phyloP scores from a whole-genome alignment of 1,140 invertebrate species.

The Phymastichus coffea region DNA sequence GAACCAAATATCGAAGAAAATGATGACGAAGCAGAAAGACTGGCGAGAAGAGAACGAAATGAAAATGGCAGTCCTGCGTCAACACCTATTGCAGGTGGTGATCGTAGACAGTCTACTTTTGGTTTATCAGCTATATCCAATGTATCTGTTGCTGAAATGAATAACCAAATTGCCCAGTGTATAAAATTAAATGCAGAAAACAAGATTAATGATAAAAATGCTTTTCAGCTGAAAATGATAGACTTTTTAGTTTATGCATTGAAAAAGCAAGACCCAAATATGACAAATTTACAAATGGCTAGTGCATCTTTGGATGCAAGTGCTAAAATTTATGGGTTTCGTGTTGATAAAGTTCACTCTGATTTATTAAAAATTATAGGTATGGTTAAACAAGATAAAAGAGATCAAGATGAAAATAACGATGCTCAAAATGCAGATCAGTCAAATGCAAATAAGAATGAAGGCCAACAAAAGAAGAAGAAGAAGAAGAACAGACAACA shows the following conservation, averaged over 20 bases:
- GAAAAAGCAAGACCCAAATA: conserved; percentile 64
- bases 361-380: conserved; percentile 78
- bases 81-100: neutral
- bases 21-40: conserved; percentile 49
- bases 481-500: conserved; percentile 40
- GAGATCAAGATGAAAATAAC: conserved; percentile 50
- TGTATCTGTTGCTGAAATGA: conserved; percentile 46
- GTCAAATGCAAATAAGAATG: conserved; percentile 31
- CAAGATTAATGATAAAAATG: conserved; percentile 84
- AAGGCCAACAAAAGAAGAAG: conserved; percentile 39
- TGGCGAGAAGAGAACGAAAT: conserved; percentile 34
- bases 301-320: conserved; percentile 80
- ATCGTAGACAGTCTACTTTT: conserved; percentile 38
- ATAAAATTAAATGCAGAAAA: conserved; percentile 66
- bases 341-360: conserved; percentile 77
- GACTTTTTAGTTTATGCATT: conserved; percentile 77
- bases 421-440: conserved; percentile 35
- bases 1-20: conserved; percentile 36
- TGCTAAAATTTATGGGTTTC: conserved; percentile 77
- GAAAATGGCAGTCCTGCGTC: neutral
- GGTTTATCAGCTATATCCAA: conserved; percentile 36
- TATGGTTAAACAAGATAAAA: conserved; percentile 57
- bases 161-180: conserved; percentile 61
- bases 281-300: conserved; percentile 74
- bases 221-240: conserved; percentile 79